Base-by-base conservation (phyloP, 2,888 invertebrate species). In the Boloria euphrosyne region DNA sequence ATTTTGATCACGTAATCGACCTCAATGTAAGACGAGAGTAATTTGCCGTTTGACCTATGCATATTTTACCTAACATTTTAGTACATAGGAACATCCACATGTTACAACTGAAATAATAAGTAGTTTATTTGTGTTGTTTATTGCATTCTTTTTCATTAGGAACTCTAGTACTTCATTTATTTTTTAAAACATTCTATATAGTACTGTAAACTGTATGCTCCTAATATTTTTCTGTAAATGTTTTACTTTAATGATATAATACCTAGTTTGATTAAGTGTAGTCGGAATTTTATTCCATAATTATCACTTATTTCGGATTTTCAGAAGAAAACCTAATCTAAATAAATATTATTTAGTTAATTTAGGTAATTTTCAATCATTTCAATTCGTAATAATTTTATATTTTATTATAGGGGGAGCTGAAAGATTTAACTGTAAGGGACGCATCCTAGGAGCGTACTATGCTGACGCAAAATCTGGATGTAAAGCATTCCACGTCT, bases 401-500 rank as follows among this genome's bases (percentile, higher is more conserved):
- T 62, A 55, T 57, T 67, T 69, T 27, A 60, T 49, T 65, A 49
- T 80, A 91, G 91, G 89, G 78, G 86, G 86, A 80, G 90, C 83
- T 93, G 95, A 74, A 89, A 81, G 94, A 76, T 97, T 97, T 89
- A 94, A 95, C 78, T 97, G 97, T 85, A 94, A 95, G 79, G 95
- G 95, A 75, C 96, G 97, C 84, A 96, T 97, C 80, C 94, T 97
- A 63, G 97, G 97, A 71, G 97, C 97, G 51, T 97, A 97, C 87
- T 97, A 97, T 84, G 97, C 97, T 47, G 97, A 97, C 87, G 94
- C 95, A 3, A 96, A 97, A 83, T 95, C 97, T 43, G 95, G 96
- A 81, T 97, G 97, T 87, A 97, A 97, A 83, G 96, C 97, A 90
- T 97, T 97, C 89, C 97, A 97, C 83, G 96, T 97, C 68, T 97